phyloP scores from a whole-genome alignment of 2,113 vertebrate species.

The Silurus asotus region DNA sequence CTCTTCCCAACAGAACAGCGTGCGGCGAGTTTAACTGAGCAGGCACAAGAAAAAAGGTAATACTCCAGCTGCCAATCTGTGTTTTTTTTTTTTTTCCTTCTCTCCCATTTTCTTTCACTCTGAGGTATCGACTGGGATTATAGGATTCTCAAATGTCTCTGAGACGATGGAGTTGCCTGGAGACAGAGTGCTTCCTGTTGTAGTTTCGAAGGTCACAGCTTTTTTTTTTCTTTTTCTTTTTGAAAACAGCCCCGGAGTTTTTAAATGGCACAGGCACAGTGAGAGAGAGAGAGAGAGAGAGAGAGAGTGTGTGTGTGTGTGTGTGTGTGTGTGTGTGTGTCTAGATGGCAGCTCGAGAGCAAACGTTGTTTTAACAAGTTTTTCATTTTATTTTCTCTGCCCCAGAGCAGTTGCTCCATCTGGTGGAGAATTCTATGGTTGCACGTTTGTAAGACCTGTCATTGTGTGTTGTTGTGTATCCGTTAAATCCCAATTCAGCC shows the following conservation, averaged over 20 bases:
- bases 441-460: background rate
- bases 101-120: conserved; percentile 2
- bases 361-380: background rate
- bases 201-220: background rate
- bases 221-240: conserved; percentile 19
- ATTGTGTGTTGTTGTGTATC: conserved; percentile 5
- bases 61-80: background rate
- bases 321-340: background rate
- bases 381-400: background rate
- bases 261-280: background rate
- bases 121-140: conserved; percentile 6
- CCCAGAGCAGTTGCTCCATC: conserved; percentile 17
- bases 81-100: background rate
- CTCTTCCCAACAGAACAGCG: conserved; percentile 79
- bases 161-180: conserved; percentile 52
- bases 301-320: background rate
- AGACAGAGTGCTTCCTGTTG: conserved; percentile 42
- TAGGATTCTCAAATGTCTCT: conserved; percentile 43
- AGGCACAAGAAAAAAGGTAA: conserved; percentile 85
- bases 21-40: conserved; percentile 73
- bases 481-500: background rate
- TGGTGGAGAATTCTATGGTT: background rate
- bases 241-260: conserved; percentile 1
- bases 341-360: background rate
- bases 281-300: background rate